phyloP scores from a whole-genome alignment of 2,888 invertebrate genomes.

The Aspidiotus rigidus region DNA sequence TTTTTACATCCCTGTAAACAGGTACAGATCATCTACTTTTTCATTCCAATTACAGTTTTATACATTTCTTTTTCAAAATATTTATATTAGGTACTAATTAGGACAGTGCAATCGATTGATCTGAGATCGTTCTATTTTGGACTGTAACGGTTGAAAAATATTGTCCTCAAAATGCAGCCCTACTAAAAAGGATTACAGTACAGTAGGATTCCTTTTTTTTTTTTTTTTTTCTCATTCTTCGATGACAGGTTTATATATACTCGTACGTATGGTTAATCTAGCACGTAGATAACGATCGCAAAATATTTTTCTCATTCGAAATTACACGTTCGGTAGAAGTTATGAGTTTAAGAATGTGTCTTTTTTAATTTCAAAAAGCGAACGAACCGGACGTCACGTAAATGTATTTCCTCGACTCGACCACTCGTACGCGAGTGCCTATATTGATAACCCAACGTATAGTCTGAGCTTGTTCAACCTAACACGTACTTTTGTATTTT shows the following conservation, averaged over 20 bases:
- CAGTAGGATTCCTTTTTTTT: background rate
- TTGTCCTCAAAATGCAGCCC: background rate
- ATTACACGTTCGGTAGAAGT: slow-evolving; percentile 2
- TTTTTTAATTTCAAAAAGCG: slow-evolving; percentile 1
- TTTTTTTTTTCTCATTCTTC: background rate
- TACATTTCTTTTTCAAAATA: too few species aligned
- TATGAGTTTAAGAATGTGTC: background rate
- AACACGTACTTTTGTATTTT: slow-evolving; percentile 20
- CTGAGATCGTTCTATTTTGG: too few species aligned
- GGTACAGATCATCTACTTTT: too few species aligned
- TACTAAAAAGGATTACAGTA: background rate
- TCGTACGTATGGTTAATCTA: too few species aligned
- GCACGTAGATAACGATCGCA: background rate
- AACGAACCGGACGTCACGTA: slow-evolving; percentile 30
- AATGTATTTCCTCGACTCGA: slow-evolving; percentile 29
- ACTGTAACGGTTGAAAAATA: too few species aligned
- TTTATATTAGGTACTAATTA: too few species aligned
- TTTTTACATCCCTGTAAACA: too few species aligned
- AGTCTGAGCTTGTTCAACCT: slow-evolving; percentile 3
- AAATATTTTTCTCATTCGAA: slow-evolving; percentile 1
- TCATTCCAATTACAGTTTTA: too few species aligned
- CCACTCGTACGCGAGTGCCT: slow-evolving; percentile 8
- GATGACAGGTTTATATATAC: too few species aligned
- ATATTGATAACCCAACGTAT: background rate
- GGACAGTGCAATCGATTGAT: too few species aligned